Conservation (phyloP, 2,888 invertebrate genomes). For the Hipparchia semele region DNA sequence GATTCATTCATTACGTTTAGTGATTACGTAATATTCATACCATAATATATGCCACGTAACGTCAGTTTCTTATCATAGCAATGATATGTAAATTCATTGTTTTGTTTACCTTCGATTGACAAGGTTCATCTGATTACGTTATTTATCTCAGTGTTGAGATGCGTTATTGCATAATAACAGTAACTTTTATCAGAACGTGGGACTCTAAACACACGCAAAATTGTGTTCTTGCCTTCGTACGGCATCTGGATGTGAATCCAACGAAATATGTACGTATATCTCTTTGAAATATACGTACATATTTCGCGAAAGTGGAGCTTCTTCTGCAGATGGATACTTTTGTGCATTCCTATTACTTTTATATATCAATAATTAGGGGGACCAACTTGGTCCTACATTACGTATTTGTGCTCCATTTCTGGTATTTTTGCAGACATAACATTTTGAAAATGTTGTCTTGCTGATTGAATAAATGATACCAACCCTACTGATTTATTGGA, state of each 20-base stretch:
- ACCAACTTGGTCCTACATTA: too few relatives aligned
- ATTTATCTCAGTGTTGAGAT: background rate
- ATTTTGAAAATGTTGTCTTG: background rate
- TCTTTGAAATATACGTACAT: too few relatives aligned
- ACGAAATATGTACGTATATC: too few relatives aligned
- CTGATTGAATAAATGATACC: background rate
- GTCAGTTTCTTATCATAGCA: conserved; percentile 5
- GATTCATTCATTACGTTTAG: conserved; percentile 9
- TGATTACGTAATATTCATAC: conserved; percentile 17
- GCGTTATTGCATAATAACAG: background rate
- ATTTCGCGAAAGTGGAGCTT: background rate
- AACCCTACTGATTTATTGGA: too few relatives aligned
- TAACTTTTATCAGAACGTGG: background rate
- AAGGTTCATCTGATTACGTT: background rate
- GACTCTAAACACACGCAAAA: too few relatives aligned
- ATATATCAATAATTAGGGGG: too few relatives aligned
- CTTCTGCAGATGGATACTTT: too few relatives aligned
- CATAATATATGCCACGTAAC: conserved; percentile 6
- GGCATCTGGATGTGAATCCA: too few relatives aligned
- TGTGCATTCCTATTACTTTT: too few relatives aligned
- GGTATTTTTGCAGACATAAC: too few relatives aligned
- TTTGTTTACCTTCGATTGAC: conserved; percentile 7
- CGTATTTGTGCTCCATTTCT: too few relatives aligned
- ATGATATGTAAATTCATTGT: background rate
- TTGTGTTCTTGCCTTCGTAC: too few relatives aligned